These are phyloP conservation scores for Ovibos moschatus DNA, from an alignment of 2,113 vertebrate genomes.

Conservation along the genomic window DNA sequence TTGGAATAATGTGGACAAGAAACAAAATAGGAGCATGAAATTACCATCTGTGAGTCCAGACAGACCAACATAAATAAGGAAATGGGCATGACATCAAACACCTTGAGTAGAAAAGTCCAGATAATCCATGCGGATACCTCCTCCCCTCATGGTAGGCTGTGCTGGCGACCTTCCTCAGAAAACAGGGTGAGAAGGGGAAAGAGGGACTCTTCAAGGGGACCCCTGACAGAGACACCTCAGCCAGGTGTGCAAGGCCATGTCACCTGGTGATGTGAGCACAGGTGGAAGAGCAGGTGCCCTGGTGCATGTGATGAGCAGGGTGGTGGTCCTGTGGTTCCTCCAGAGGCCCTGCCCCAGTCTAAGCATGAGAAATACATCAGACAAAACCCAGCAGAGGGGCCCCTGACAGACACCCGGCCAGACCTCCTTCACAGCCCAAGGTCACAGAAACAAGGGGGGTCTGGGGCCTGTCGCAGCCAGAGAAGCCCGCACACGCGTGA, in stretches of 20 bases:
- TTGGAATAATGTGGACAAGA: no score
- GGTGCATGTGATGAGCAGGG: no score
- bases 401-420: rapidly evolving
- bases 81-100: not conserved
- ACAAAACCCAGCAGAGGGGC: not conserved
- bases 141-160: not conserved
- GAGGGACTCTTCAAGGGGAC: no score
- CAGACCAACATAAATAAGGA: not conserved
- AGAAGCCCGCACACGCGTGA: rapidly evolving
- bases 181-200: not conserved
- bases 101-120: rapidly evolving
- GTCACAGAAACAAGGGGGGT: not conserved
- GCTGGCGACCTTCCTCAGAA: not conserved
- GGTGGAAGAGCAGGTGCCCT: not conserved
- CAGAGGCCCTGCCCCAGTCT: not conserved
- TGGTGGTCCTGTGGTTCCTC: not conserved
- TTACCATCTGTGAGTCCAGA: not conserved
- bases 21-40: not conserved
- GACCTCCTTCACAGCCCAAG: not conserved
- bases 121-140: rapidly evolving
- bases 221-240: not conserved
- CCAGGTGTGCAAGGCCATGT: not conserved
- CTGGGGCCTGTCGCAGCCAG: not conserved
- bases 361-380: not conserved
- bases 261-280: not conserved